phyloP scores from a whole-genome alignment of 2,113 vertebrate species.

The Furnarius figulus region DNA sequence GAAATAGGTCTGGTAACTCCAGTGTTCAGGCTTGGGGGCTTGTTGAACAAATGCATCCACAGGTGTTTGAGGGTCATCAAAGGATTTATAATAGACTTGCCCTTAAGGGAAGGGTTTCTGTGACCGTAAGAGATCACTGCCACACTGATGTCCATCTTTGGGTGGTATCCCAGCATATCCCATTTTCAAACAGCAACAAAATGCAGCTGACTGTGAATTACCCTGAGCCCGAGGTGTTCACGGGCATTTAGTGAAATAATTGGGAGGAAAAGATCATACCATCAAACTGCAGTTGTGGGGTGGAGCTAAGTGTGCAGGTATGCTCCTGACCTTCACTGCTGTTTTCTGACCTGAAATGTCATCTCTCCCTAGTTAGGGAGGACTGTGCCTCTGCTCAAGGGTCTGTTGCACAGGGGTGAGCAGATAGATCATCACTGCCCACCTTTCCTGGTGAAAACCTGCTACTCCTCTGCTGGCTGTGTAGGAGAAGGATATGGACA shows the following conservation, averaged over 20 bases:
- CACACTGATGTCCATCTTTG: not conserved
- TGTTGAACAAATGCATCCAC: not conserved
- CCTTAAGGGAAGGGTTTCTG: not conserved
- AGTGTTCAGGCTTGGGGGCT: not conserved
- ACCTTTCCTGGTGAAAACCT: not conserved
- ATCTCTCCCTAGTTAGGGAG: not conserved
- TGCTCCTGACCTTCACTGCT: not conserved
- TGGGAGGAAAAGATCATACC: not conserved
- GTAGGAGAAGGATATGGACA: not conserved
- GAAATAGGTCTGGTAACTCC: not conserved
- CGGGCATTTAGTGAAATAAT: not conserved
- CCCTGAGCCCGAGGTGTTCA: not conserved
- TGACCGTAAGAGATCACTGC: not conserved
- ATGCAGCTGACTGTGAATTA: not conserved
- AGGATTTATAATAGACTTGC: not conserved
- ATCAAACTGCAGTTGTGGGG: not conserved
- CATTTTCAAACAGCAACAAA: not conserved
- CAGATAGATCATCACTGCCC: not conserved
- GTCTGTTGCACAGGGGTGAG: not conserved
- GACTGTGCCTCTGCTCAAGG: not conserved
- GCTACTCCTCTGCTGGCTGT: not conserved
- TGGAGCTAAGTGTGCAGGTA: accelerated
- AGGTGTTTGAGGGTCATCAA: not conserved
- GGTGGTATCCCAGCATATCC: not conserved
- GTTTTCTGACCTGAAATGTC: accelerated